These are phyloP conservation scores for Plebejus melissa DNA, from an alignment of 2,888 invertebrate species.

Conservation along the genomic window DNA sequence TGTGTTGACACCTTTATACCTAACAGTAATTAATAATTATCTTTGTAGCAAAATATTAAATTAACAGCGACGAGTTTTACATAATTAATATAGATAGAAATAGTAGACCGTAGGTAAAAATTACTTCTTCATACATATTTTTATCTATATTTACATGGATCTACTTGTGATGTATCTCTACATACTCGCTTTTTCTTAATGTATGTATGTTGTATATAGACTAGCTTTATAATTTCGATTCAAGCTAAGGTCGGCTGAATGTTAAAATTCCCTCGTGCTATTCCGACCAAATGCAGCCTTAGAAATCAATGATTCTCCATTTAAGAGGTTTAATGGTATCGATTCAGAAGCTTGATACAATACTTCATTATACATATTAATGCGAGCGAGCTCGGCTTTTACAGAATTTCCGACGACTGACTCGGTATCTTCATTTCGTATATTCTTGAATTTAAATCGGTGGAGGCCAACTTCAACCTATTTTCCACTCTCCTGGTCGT, in stretches of 20 bases:
- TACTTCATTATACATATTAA: constrained; percentile 24
- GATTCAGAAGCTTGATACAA: constrained; percentile 18
- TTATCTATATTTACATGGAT: no score
- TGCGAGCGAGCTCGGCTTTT: constrained; percentile 1
- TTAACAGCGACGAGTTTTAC: neutral
- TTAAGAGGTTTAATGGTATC: constrained; percentile 14
- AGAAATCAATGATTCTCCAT: neutral
- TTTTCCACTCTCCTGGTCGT: constrained; percentile 41
- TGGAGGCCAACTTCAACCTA: constrained; percentile 38
- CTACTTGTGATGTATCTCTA: no score
- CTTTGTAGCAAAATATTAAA: neutral
- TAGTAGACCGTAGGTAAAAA: no score
- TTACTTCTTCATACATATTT: no score
- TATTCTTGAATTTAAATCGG: constrained; percentile 45
- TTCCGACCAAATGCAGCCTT: neutral
- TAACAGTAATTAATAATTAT: neutral
- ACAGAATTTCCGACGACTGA: constrained; percentile 31
- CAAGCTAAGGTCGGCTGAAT: neutral
- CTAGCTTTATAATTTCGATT: neutral
- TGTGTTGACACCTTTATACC: neutral
- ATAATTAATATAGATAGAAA: no score
- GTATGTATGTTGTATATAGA: no score
- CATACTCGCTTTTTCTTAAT: no score
- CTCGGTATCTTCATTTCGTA: constrained; percentile 32
- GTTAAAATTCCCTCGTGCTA: neutral